These are phyloP conservation scores for Zeus faber DNA, from an alignment of 2,113 vertebrate species.

Conservation along the genomic window DNA sequence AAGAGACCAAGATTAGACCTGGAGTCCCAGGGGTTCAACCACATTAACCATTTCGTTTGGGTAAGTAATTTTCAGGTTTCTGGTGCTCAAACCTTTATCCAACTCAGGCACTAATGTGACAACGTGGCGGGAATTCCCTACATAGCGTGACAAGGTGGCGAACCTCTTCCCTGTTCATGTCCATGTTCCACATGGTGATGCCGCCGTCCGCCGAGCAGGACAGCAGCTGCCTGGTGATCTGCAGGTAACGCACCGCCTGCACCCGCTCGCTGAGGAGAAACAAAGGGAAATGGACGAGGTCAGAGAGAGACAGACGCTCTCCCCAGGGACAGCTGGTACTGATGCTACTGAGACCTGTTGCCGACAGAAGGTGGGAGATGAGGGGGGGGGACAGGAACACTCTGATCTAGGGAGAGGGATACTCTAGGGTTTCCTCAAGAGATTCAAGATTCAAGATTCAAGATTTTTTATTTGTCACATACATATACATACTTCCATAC, in stretches of 20 bases:
- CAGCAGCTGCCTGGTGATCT: constrained; percentile 87
- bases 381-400: not conserved
- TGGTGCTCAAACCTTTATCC: too few species aligned
- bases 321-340: constrained; percentile 16
- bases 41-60: too few species aligned
- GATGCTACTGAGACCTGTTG: constrained; percentile 22
- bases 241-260: constrained; percentile 89
- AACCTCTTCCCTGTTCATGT: constrained; percentile 91
- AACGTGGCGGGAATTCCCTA: too few species aligned
- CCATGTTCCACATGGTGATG: constrained; percentile 99
- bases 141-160: constrained; percentile 1
- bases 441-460: too few species aligned
- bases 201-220: constrained; percentile 93
- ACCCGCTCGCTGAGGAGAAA: constrained; percentile 84
- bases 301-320: not conserved
- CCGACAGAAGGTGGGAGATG: constrained; percentile 11
- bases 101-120: too few species aligned
- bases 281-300: not conserved
- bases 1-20: too few species aligned
- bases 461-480: too few species aligned
- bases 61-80: too few species aligned
- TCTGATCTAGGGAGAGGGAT: constrained; percentile 1
- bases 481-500: too few species aligned
- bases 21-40: too few species aligned
- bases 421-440: too few species aligned